These are phyloP conservation scores for Parazoanthus swiftii DNA, from an alignment of 92 coral and sea anemone species.

Conservation along the genomic window DNA sequence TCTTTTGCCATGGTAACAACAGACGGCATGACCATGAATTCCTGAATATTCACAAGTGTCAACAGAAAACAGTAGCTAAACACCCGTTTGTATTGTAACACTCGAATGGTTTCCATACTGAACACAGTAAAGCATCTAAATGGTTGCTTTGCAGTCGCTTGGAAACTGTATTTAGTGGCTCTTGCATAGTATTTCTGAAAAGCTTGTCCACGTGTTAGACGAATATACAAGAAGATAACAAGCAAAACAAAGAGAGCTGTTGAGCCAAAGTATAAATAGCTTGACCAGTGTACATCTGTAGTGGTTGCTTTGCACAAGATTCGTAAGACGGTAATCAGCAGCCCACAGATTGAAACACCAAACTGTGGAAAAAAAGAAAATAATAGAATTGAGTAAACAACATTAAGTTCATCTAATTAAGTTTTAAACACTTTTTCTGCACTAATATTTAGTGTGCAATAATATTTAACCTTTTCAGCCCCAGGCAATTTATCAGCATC, in stretches of 20 bases:
- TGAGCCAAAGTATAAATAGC: constrained; percentile 83
- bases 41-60: constrained; percentile 75
- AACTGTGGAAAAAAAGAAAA: constrained; percentile 51
- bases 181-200: constrained; percentile 75
- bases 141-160: constrained; percentile 67
- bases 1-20: constrained; percentile 88
- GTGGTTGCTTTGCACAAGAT: constrained; percentile 79
- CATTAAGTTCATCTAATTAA: no score
- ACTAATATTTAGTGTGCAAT: no score
- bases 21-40: constrained; percentile 84
- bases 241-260: constrained; percentile 67
- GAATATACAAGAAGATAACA: constrained; percentile 68
- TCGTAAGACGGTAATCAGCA: constrained; percentile 68
- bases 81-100: constrained; percentile 79
- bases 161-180: constrained; percentile 68
- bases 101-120: constrained; percentile 75
- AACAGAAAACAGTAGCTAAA: constrained; percentile 85
- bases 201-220: constrained; percentile 71
- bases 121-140: constrained; percentile 67
- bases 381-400: no score
- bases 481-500: no score
- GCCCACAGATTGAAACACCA: constrained; percentile 87
- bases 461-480: no score
- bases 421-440: no score
- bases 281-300: constrained; percentile 73